A percentile compares a stretch with the other conserved stretches of the same genome.
These are phyloP conservation scores for Iphiclides podalirius DNA, from an alignment of 2,888 invertebrate species.

Conservation along the genomic window DNA sequence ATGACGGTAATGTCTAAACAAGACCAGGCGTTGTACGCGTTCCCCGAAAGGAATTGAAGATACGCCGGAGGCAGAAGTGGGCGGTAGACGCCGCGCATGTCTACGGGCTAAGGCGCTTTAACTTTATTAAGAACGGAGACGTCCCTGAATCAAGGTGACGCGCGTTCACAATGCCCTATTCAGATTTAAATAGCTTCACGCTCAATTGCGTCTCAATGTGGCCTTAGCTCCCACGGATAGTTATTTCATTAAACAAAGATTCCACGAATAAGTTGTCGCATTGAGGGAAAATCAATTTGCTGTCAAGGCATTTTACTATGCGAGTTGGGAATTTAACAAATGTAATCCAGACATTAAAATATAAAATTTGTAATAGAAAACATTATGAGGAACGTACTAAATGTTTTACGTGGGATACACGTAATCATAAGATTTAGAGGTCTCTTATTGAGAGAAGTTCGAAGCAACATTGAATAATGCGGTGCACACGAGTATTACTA, in stretches of 20 bases:
- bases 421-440: too few species aligned
- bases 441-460: conserved; percentile 26
- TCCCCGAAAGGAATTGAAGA: conserved; percentile 53
- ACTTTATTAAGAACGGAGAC: conserved; percentile 72
- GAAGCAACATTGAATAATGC: conserved; percentile 17
- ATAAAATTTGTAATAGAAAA: too few species aligned
- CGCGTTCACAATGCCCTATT: conserved; percentile 76
- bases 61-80: conserved; percentile 44
- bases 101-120: conserved; percentile 62
- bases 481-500: conserved; percentile 64
- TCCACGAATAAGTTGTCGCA: conserved; percentile 46
- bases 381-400: too few species aligned
- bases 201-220: conserved; percentile 77
- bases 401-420: too few species aligned
- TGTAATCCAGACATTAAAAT: not conserved
- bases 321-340: not conserved
- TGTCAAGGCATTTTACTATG: not conserved
- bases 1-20: conserved; percentile 13
- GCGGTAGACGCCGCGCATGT: conserved; percentile 45
- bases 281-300: conserved; percentile 28
- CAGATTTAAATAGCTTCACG: conserved; percentile 79
- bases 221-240: conserved; percentile 64
- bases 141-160: conserved; percentile 74
- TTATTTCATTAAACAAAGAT: conserved; percentile 75
- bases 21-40: conserved; percentile 43